A percentile compares a stretch with the other conserved stretches of the same genome.
Evolutionary conservation across 2,113 vertebrate species (phyloP).

Genomic region (Ellobius talpinus): DNA sequence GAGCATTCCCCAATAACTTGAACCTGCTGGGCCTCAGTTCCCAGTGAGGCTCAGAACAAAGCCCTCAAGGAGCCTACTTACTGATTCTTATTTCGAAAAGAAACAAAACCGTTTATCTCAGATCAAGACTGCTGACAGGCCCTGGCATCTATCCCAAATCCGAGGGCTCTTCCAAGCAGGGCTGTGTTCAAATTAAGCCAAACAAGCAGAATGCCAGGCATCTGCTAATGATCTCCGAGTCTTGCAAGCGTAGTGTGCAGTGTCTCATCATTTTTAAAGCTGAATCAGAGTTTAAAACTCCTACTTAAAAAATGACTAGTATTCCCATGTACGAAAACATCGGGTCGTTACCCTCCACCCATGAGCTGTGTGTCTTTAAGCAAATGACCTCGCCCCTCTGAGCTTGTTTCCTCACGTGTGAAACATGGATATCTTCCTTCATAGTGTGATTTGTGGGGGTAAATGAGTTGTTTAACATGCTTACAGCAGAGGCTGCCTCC

Average conservation of each 20-base stretch:
- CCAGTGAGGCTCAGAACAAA: neutral
- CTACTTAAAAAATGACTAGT: neutral
- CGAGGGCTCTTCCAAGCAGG: neutral
- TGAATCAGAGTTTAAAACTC: constrained; percentile 30
- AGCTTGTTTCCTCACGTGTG: neutral
- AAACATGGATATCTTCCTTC: neutral
- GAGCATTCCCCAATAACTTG: neutral
- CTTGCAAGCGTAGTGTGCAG: neutral
- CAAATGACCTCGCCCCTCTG: neutral
- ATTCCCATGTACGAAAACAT: neutral
- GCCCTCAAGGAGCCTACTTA: neutral
- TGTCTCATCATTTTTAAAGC: constrained; percentile 12
- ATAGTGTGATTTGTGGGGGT: neutral
- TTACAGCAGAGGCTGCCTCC: neutral
- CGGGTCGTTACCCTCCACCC: neutral
- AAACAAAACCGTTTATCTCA: constrained; percentile 11
- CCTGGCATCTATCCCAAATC: neutral
- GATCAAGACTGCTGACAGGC: neutral
- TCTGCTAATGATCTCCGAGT: neutral
- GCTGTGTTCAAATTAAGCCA: constrained; percentile 18
- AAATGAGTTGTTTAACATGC: neutral
- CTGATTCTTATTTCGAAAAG: constrained; percentile 1
- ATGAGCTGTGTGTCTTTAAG: neutral
- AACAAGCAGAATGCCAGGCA: neutral
- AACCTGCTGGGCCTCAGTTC: neutral